phyloP scores from a whole-genome alignment of 2,888 invertebrate genomes.

The Brenthis daphne region DNA sequence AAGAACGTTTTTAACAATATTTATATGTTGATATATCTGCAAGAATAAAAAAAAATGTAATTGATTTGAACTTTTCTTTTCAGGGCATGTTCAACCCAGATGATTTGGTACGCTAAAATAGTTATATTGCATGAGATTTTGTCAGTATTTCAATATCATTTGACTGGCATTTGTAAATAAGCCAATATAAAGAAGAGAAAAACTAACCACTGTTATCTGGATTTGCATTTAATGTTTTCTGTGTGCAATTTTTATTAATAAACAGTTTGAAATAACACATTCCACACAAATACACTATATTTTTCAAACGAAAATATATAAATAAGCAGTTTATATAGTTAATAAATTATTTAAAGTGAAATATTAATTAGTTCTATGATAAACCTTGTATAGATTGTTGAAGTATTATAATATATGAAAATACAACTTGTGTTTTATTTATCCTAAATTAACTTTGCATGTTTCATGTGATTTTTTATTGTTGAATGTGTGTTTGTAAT shows the following conservation, averaged over 20 bases:
- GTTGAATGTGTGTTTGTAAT: conserved; percentile 21
- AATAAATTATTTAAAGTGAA: conserved; percentile 39
- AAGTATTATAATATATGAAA: conserved; percentile 67
- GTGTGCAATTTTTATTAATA: conserved; percentile 63
- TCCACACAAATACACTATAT: conserved; percentile 38
- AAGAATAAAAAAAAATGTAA: neutral
- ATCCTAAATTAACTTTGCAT: conserved; percentile 40
- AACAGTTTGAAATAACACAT: conserved; percentile 46
- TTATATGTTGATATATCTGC: too few species aligned
- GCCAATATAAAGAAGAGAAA: conserved; percentile 38
- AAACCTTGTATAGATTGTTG: conserved; percentile 67
- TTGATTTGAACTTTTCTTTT: conserved; percentile 53
- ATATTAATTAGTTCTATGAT: conserved; percentile 35
- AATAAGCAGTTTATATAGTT: conserved; percentile 36
- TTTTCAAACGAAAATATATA: conserved; percentile 30
- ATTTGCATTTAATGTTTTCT: conserved; percentile 49
- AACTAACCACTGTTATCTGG: conserved; percentile 40
- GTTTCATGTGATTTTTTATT: conserved; percentile 34
- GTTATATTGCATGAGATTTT: conserved; percentile 69
- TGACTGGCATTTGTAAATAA: conserved; percentile 67
- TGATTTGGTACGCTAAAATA: conserved; percentile 85
- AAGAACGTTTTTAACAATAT: too few species aligned
- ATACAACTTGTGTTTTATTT: conserved; percentile 54
- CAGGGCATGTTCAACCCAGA: conserved; percentile 95
- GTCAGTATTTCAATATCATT: conserved; percentile 48